Evolutionary conservation across 1,140 invertebrate genomes (phyloP), one percentile per base, ranked within the genome.

Genomic region (Galendromus occidentalis): DNA sequence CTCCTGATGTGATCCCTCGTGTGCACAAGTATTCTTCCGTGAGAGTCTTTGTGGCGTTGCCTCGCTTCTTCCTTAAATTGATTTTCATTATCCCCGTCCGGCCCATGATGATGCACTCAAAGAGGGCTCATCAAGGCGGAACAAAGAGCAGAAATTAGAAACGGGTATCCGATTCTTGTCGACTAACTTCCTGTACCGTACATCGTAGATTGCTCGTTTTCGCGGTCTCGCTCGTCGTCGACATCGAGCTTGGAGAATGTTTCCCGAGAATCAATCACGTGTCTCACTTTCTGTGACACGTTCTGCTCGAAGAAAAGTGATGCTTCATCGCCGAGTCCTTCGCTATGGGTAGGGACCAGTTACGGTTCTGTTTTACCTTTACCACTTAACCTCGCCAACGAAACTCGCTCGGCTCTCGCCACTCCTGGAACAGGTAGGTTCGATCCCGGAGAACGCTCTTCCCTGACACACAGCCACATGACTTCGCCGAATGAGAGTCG

Each of bases 231-330:
- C 72, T 93, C 90, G 76, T 94, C 90, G 75, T 92, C 88, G 78
- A 93, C 94, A 85, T 93, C 90, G 69, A 95, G 91, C 77, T 80
- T 96, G 74, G 93, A 96, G 79, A 94, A 92, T 80, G 92, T 94
- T 77, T 86, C 85, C 71, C 86, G 86, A 71, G 93, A 97, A 82
- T 87, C 91, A 74, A 87, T 98, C 73, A 90, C 91, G 79, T 94
- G 88, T 80, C 82, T 97, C 76, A 85, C 85, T 70, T 96, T 97
- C 79, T 89, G 88, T 72, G 92, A 96, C 79, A 91, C 91, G 70
- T 96, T 89, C 77, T 86, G 87, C 65, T 88, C 87, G 76, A 93
- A 91, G 81, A 86, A 84, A 78, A 91, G 91, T 93, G 78, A 75
- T 33, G 65, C 12, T 79, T 82, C 84, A 77, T 77, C 78, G 75